Evolutionary conservation across 2,113 vertebrate species (phyloP).

Genomic region (Lampris incognitus): DNA sequence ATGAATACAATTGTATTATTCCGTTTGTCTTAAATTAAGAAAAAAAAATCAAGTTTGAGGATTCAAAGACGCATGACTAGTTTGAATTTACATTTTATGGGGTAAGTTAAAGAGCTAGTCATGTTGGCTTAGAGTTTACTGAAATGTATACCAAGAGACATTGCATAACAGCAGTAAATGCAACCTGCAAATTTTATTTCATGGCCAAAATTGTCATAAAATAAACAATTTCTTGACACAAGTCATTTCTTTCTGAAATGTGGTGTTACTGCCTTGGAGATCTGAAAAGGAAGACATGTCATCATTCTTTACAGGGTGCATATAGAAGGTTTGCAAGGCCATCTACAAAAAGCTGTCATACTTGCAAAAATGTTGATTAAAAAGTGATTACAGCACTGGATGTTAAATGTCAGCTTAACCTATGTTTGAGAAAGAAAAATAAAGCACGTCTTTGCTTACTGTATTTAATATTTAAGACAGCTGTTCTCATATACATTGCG

Average conservation of each 20-base stretch:
- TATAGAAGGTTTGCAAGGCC: constrained; percentile 14
- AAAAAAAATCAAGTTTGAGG: constrained; percentile 54
- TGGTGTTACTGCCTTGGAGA: background rate
- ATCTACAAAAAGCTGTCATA: constrained; percentile 53
- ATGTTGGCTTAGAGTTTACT: constrained; percentile 31
- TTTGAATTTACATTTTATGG: constrained; percentile 76
- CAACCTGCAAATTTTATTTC: constrained; percentile 62
- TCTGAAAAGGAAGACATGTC: constrained; percentile 37
- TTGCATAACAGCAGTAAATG: constrained; percentile 31
- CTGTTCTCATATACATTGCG: background rate
- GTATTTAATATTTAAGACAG: background rate
- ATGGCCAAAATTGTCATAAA: constrained; percentile 54
- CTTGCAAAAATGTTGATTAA: constrained; percentile 39
- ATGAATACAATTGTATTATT: constrained; percentile 77
- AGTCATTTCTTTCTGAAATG: constrained; percentile 16
- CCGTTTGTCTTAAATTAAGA: constrained; percentile 84
- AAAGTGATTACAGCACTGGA: constrained; percentile 47
- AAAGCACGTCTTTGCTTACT: constrained; percentile 22
- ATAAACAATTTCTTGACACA: constrained; percentile 68
- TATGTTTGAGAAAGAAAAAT: constrained; percentile 19
- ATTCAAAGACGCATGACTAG: constrained; percentile 55
- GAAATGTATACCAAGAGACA: constrained; percentile 35
- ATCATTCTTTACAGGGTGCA: constrained; percentile 17
- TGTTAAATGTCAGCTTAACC: constrained; percentile 13
- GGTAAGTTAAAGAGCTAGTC: constrained; percentile 69